Evolutionary conservation across 2,113 vertebrate species (phyloP).

Genomic region (Sapajus apella): DNA sequence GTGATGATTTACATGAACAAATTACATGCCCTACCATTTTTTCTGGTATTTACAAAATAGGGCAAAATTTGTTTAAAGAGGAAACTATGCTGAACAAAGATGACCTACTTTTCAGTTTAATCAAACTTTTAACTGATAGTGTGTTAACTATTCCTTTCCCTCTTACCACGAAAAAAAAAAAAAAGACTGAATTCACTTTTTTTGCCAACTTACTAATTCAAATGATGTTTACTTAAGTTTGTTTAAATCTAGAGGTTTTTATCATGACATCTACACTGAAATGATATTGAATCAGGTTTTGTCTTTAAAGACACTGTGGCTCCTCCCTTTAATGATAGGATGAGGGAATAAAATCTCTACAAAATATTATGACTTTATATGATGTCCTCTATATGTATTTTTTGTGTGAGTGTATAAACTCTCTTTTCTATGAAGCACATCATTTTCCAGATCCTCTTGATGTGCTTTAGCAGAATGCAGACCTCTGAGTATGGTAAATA

Average conservation of each 20-base stretch:
- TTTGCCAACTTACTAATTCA: neutral
- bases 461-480: neutral
- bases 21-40: neutral
- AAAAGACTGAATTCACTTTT: neutral
- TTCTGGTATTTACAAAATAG: constrained; percentile 8
- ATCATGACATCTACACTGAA: neutral
- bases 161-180: neutral
- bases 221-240: neutral
- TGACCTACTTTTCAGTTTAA: constrained; percentile 36
- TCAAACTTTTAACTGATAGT: neutral
- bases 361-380: neutral
- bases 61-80: neutral
- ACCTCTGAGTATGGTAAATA: neutral
- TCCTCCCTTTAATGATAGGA: neutral
- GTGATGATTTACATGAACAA: neutral
- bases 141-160: neutral
- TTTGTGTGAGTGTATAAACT: neutral
- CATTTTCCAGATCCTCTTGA: neutral
- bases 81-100: neutral
- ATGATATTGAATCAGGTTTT: neutral
- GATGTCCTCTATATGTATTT: neutral
- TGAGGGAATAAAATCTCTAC: neutral
- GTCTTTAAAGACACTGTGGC: neutral
- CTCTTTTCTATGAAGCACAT: neutral
- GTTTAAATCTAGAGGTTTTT: neutral